Evolutionary conservation across 1,140 invertebrate species (phyloP).

Genomic region (Drosophila carrolli): DNA sequence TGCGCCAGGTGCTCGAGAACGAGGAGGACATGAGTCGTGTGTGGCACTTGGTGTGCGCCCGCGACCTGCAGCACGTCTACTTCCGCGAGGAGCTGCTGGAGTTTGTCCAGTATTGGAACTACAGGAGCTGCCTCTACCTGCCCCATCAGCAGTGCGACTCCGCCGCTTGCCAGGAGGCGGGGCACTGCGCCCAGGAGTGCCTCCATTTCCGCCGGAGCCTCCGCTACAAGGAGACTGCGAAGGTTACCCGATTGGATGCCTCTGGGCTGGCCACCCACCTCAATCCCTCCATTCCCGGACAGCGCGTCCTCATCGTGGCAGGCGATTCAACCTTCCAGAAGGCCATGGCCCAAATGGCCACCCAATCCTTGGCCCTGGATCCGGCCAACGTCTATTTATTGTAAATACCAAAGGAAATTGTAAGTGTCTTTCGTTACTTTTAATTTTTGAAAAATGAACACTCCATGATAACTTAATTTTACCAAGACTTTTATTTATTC

Average conservation of each 20-base stretch:
- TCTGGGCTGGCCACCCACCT: slow-evolving; percentile 6
- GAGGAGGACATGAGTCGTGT: slow-evolving; percentile 76
- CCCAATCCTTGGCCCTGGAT: slow-evolving; percentile 11
- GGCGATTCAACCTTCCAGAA: slow-evolving; percentile 55
- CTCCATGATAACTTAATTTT: background rate
- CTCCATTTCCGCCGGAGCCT: slow-evolving; percentile 28
- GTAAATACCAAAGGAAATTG: slow-evolving; percentile 15
- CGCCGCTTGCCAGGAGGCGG: background rate
- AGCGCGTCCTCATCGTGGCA: slow-evolving; percentile 46
- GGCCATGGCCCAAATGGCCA: slow-evolving; percentile 16
- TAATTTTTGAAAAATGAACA: background rate
- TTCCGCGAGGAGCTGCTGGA: slow-evolving; percentile 67
- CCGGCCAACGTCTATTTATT: slow-evolving; percentile 45
- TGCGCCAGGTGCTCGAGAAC: slow-evolving; percentile 68
- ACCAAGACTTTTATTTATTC: too few species aligned
- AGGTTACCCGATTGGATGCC: slow-evolving; percentile 30
- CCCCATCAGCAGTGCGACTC: slow-evolving; percentile 45
- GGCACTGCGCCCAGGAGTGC: slow-evolving; percentile 25
- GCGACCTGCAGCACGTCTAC: slow-evolving; percentile 62
- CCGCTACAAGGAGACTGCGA: slow-evolving; percentile 59
- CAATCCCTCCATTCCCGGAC: background rate
- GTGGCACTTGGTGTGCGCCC: slow-evolving; percentile 64
- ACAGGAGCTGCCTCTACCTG: slow-evolving; percentile 60
- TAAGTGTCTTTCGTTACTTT: background rate
- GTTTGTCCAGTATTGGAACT: slow-evolving; percentile 77